These are phyloP conservation scores for Chelon labrosus DNA, from an alignment of 2,797 vertebrate genomes.

Conservation along the genomic window DNA sequence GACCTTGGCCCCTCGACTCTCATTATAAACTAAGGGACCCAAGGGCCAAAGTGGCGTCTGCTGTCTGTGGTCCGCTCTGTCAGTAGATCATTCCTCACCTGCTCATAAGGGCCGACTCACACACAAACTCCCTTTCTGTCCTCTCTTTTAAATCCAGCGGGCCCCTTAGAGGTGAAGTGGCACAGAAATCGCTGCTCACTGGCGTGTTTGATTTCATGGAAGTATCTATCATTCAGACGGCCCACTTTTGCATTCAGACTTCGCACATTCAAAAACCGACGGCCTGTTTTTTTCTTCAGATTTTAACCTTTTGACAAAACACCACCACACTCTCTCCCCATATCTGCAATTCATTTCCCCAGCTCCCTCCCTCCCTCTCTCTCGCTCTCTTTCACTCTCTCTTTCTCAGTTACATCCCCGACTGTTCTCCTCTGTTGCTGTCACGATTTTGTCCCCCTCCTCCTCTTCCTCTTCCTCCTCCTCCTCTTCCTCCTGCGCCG, in stretches of 20 bases:
- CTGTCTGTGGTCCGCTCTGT: conserved; percentile 45
- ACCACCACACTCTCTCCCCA: conserved; percentile 24
- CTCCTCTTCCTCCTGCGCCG: conserved; percentile 64
- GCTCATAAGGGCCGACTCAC: conserved; percentile 51
- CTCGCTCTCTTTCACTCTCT: not conserved
- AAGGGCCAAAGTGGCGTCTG: conserved; percentile 48
- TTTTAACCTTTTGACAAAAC: conserved; percentile 48
- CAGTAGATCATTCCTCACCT: conserved; percentile 65
- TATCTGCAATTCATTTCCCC: not conserved
- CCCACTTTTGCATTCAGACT: conserved; percentile 6
- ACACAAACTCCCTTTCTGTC: conserved; percentile 40
- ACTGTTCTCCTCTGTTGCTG: conserved; percentile 61
- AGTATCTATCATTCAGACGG: conserved; percentile 16
- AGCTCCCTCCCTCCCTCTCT: not conserved
- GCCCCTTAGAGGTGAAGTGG: conserved; percentile 37
- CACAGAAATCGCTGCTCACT: conserved; percentile 33
- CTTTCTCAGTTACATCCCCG: conserved; percentile 69
- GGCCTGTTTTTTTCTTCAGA: conserved; percentile 18
- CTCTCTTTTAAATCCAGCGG: conserved; percentile 19
- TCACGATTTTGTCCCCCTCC: conserved; percentile 37
- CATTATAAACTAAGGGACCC: conserved; percentile 55
- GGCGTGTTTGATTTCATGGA: conserved; percentile 32
- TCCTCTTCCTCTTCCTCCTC: conserved; percentile 55
- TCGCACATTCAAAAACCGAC: conserved; percentile 15
- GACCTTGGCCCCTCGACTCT: conserved; percentile 57